phyloP scores from a whole-genome alignment of 2,888 invertebrate genomes.

The Dascillus cervinus region DNA sequence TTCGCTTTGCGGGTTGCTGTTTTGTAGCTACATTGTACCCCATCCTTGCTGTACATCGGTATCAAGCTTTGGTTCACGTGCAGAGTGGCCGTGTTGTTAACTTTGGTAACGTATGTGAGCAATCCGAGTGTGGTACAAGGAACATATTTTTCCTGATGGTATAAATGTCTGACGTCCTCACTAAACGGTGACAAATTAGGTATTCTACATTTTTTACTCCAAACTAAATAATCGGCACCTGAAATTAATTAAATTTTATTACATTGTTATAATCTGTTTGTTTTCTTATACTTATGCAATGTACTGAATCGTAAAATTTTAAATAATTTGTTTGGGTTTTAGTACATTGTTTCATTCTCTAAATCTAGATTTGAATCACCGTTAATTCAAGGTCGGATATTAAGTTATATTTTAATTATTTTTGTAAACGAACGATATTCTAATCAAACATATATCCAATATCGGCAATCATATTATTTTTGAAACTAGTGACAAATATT shows the following conservation, averaged over 20 bases:
- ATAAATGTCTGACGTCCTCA: conserved; percentile 45
- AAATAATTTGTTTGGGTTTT: too few species aligned
- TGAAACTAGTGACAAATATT: too few species aligned
- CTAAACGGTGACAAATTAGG: conserved; percentile 54
- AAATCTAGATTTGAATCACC: too few species aligned
- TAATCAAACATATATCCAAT: too few species aligned
- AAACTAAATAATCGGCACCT: conserved; percentile 44
- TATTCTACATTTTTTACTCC: conserved; percentile 57
- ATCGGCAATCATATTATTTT: too few species aligned
- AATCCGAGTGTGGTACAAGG: conserved; percentile 43
- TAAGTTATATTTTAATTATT: too few species aligned
- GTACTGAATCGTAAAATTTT: too few species aligned
- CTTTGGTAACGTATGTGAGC: conserved; percentile 30
- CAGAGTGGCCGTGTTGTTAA: conserved; percentile 30
- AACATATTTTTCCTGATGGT: conserved; percentile 47
- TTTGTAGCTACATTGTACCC: conserved; percentile 26
- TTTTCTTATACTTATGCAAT: too few species aligned
- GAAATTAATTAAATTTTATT: conserved; percentile 11
- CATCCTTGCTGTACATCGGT: conserved; percentile 27
- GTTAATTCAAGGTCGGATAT: too few species aligned
- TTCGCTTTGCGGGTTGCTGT: conserved; percentile 13
- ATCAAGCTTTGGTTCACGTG: conserved; percentile 29
- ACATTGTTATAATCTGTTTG: neutral
- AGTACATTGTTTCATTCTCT: too few species aligned
- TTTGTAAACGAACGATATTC: too few species aligned